phyloP scores from a whole-genome alignment of 1,140 invertebrate genomes.

The Doryteuthis pealeii region DNA sequence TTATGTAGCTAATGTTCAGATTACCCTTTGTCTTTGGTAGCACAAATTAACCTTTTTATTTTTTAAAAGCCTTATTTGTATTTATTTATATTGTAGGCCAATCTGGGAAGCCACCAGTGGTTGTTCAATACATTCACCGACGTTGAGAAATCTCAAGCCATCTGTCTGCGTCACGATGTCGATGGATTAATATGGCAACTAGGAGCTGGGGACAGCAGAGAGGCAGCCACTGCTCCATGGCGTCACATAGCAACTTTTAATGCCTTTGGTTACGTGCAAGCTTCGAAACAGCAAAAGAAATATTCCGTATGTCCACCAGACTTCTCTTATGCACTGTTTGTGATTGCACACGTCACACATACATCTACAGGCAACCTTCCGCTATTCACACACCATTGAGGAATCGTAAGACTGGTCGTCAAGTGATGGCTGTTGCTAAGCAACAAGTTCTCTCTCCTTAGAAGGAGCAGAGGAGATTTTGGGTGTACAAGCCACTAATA shows the following conservation, averaged over 20 bases:
- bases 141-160: conserved; percentile 61
- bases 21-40: too few species aligned
- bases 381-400: conserved; percentile 62
- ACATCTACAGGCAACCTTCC: conserved; percentile 72
- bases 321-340: conserved; percentile 72
- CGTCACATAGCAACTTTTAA: conserved; percentile 61
- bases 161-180: conserved; percentile 79
- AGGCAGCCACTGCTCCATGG: conserved; percentile 38
- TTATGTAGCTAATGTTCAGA: too few species aligned
- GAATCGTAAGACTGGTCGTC: conserved; percentile 68
- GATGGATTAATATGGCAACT: conserved; percentile 79
- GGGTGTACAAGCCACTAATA: conserved; percentile 68
- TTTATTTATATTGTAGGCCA: conserved; percentile 43
- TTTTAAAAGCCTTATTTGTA: too few species aligned
- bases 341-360: conserved; percentile 73
- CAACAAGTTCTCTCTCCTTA: conserved; percentile 70
- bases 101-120: conserved; percentile 64
- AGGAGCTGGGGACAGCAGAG: conserved; percentile 26
- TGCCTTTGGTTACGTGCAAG: conserved; percentile 80
- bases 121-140: conserved; percentile 63
- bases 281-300: conserved; percentile 78
- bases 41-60: too few species aligned
- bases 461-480: conserved; percentile 68
- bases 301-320: conserved; percentile 74
- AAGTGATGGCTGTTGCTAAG: conserved; percentile 67